Conservation (phyloP, 2,113 vertebrate species). For the Cairina moschata region DNA sequence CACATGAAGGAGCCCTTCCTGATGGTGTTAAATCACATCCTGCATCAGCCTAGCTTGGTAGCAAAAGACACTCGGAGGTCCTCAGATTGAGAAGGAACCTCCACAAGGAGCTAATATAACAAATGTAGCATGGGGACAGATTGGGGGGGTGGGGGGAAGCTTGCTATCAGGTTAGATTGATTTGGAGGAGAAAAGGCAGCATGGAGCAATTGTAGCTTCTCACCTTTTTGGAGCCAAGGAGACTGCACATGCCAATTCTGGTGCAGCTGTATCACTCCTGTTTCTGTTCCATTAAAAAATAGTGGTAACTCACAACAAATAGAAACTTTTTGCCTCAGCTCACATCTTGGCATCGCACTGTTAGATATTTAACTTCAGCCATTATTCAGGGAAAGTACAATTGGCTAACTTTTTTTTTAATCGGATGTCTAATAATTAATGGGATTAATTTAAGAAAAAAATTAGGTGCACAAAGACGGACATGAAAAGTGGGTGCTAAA, state of each 20-base stretch:
- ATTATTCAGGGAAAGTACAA: slow-evolving; percentile 86
- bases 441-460: slow-evolving; percentile 71
- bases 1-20: slow-evolving; percentile 77
- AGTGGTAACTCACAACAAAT: slow-evolving; percentile 73
- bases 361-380: slow-evolving; percentile 83
- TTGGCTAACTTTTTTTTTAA: slow-evolving; percentile 75
- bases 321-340: slow-evolving; percentile 82
- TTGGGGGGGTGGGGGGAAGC: slow-evolving; percentile 30
- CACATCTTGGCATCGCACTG: slow-evolving; percentile 88
- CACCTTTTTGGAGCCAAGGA: slow-evolving; percentile 79
- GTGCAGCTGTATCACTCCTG: slow-evolving; percentile 78
- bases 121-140: slow-evolving; percentile 81
- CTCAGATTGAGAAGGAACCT: slow-evolving; percentile 70
- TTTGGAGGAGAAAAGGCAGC: slow-evolving; percentile 78
- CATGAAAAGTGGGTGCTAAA: slow-evolving; percentile 82
- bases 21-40: slow-evolving; percentile 70
- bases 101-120: slow-evolving; percentile 75
- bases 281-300: slow-evolving; percentile 77
- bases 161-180: slow-evolving; percentile 75
- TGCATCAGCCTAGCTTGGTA: slow-evolving; percentile 72
- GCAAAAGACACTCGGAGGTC: slow-evolving; percentile 72
- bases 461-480: slow-evolving; percentile 77
- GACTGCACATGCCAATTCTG: slow-evolving; percentile 72
- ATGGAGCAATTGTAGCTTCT: slow-evolving; percentile 79
- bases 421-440: slow-evolving; percentile 67